A percentile compares a stretch with the other conserved stretches of the same genome.
Conservation (phyloP, 1,140 invertebrate genomes). For the Aphaenogaster ashmeadi region DNA sequence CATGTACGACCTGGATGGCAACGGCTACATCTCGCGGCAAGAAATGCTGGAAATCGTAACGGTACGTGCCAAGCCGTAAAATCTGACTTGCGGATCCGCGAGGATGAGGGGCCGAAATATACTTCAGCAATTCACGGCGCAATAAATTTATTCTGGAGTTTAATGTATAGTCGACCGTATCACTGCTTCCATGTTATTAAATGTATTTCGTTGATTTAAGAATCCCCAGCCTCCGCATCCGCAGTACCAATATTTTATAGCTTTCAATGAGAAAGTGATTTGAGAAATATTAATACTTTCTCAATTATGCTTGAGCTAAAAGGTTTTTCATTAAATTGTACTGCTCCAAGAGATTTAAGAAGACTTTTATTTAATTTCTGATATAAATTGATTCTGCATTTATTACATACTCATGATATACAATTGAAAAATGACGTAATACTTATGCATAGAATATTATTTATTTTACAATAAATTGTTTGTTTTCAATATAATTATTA, state of each 20-base stretch:
- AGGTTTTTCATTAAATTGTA: not conserved
- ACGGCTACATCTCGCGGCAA: slow-evolving; percentile 97
- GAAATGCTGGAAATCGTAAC: slow-evolving; percentile 99
- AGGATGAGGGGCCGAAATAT: not conserved
- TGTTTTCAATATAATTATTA: not conserved
- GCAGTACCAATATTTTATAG: not conserved
- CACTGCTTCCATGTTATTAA: slow-evolving; percentile 29
- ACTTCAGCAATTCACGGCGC: not conserved
- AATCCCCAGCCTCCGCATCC: not conserved
- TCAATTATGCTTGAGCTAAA: not conserved
- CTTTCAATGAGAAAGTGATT: not conserved
- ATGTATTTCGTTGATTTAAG: not conserved
- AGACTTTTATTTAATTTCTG: not conserved
- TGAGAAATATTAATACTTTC: not conserved
- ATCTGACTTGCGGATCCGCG: slow-evolving; percentile 6
- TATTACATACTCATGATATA: not conserved
- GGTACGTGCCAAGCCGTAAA: slow-evolving; percentile 88
- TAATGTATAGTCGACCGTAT: slow-evolving; percentile 2
- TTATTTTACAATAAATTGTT: not conserved
- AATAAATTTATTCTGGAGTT: not conserved
- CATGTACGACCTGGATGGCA: slow-evolving; percentile 98
- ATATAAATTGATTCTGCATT: not conserved
- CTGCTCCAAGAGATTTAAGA: not conserved
- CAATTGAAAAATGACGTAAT: not conserved
- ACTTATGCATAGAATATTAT: not conserved